Evolutionary conservation across 2,888 invertebrate genomes (phyloP), one percentile per base, ranked within the genome.

Genomic region (Tetheella fluctuosa): DNA sequence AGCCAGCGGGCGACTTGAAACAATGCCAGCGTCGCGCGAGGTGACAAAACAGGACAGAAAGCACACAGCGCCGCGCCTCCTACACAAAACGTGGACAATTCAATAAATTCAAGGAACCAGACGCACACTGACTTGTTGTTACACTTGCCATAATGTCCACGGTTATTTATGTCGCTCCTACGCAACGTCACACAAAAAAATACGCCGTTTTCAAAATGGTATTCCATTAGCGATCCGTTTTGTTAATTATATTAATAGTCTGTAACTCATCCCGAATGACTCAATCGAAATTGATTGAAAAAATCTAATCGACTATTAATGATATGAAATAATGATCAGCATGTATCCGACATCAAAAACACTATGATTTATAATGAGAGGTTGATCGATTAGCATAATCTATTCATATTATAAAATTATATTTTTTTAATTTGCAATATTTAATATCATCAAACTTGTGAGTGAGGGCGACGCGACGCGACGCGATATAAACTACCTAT

Each of bases 151-250:
- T 75, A 67, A 76, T 78, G 64, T 60, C 69, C 55, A 55, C 58
- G 57, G 68, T 83, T 76, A 86, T 85, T 85, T 85, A 86, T 85
- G 81, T 78, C 75, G 77, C 76, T 73, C 81, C 80, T 74, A 80
- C 84, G 82, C 85, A 78, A 79, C 71, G 59, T 61, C 52, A 67
- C 70, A 71, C 76, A 78, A 76, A 78, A n/a, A 73, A 70, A 72
- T 73, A 71, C 77, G 70, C 73, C 72, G 78, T 78, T 76, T 77
- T 73, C 69, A 75, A 77, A 74, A 76, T 69, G 69, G 64, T 71
- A 74, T 71, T 74, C 70, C 76, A 71, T 73, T 69, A 71, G 61
- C 62, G 63, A 61, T 61, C 67, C 65, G 64, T 76, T 74, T 65
- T 65, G 70, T 79, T 80, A 79, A 79, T 76, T 74, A 74, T 77